These are phyloP conservation scores for Ctenomys sociabilis DNA, from an alignment of 2,113 vertebrate genomes.

Conservation along the genomic window DNA sequence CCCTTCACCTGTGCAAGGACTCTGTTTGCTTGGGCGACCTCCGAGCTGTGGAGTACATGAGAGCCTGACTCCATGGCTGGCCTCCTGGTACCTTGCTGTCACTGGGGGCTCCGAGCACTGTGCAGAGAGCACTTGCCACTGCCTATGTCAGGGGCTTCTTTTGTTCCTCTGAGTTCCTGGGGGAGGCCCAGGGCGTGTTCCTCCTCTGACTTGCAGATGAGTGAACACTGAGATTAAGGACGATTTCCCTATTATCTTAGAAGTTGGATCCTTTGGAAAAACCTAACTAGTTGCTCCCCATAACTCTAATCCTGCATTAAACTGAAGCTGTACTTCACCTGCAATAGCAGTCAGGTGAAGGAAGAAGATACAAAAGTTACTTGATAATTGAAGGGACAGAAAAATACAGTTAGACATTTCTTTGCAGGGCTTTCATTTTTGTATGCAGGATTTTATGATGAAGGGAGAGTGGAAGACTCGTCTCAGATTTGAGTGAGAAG, in stretches of 20 bases:
- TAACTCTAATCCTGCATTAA: background rate
- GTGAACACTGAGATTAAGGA: background rate
- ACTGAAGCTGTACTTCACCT: background rate
- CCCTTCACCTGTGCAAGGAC: background rate
- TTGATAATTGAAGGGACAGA: constrained; percentile 23
- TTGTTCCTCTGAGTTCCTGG: background rate
- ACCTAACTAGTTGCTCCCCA: constrained; percentile 1
- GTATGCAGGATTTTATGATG: background rate
- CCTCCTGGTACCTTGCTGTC: background rate
- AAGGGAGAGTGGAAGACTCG: background rate
- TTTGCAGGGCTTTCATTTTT: constrained; percentile 3
- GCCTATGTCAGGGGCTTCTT: background rate
- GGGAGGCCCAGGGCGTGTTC: background rate
- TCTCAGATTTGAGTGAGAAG: constrained; percentile 30
- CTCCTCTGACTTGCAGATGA: background rate
- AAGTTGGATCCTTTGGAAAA: constrained; percentile 53
- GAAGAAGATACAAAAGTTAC: constrained; percentile 69
- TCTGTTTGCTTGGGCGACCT: background rate
- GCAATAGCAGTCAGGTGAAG: background rate
- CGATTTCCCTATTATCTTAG: constrained; percentile 9
- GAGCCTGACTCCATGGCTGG: background rate
- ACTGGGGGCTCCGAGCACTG: background rate
- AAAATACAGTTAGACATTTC: background rate
- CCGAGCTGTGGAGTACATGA: background rate
- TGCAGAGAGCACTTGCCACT: background rate